Base-by-base conservation (phyloP, 1,140 invertebrate genomes). In the Ips nitidus region DNA sequence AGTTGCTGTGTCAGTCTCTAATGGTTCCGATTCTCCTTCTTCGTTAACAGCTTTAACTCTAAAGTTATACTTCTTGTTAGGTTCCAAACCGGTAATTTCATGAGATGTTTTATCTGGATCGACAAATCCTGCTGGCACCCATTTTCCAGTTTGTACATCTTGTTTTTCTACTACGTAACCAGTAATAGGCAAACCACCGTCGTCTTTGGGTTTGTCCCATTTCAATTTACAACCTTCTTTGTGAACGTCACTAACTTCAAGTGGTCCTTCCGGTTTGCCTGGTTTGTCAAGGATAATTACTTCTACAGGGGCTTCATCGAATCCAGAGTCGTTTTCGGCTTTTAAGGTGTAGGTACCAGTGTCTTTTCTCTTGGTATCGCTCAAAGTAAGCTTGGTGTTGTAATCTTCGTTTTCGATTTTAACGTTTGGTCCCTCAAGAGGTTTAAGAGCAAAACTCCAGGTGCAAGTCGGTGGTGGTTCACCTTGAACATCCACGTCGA, bases 201-300 rank as follows among this genome's bases (percentile, higher is more conserved):
- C 95, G 80, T 99, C 96, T 80, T 92, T 93, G 4, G 97, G 94
- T 77, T 94, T 94, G 22, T 94, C 93, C 98, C 98, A 99, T 73
- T 92, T 91, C 3, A 99, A 83, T 78, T 95, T 98, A 78, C 94
- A 95, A 40, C 94, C 93, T 78, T 98, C 95, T 68, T 97, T 98
- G 78, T 97, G 93, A 0, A 99, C 88, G 79, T 98, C 94, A 0
- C 86, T 88, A 2, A 97, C 93, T 80, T 97, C 94, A 1, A 99
- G 80, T 1, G 97, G 97, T 52, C 95, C 97, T 83, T 97, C 94
- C 0, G 97, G 97, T 75, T 92, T 91, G 50, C 90, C 90, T 61
- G 98, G 98, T 78, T 96, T 98, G 78, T 98, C 96, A 47, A 97
- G 85, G 65, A 99, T 92, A 74, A 91, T 91, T 39, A 99, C 92